Evolutionary conservation across 2,888 invertebrate species (phyloP), one percentile per base, ranked within the genome.

Genomic region (Heteromyza rotundicornis): DNA sequence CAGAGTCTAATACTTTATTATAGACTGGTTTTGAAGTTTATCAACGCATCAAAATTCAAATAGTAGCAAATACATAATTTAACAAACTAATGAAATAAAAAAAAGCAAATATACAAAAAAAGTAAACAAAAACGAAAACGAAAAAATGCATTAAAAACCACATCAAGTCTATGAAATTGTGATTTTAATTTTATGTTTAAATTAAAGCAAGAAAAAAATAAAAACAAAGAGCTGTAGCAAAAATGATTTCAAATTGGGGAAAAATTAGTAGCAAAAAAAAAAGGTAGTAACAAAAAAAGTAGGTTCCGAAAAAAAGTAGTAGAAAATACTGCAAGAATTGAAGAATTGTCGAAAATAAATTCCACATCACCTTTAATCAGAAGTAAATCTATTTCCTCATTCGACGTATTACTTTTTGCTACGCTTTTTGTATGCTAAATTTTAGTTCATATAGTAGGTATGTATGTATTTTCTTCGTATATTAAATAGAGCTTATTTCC

Each of bases 141-240:
- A 53, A 62, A 44, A 56, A 44, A 63, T n/a, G 65, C 59, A 59
- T 35, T 61, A 24, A 68, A 49, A 70, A 68, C 70, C 67, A 76
- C 75, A 70, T 78, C 82, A 80, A 81, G 81, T 81, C 81, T 81
- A 80, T 78, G 77, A 80, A 79, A 82, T 82, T 81, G 81, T 81
- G 81, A 81, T 81, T 81, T 81, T 80, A 81, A 77, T 81, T 80
- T 79, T 70, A 80, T 78, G 72, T 75, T 64, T 69, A 76, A 74
- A 77, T 73, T 76, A 73, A 75, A 56, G 23, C 16, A 16, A 56
- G 7, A 2, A 36, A 17, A 55, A 35, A 36, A 36, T 12, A 8
- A 12, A 32, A n/a, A n/a, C n/a, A n/a, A n/a, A n/a, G n/a, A n/a
- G n/a, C n/a, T n/a, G n/a, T n/a, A n/a, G n/a, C n/a, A n/a, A n/a